Conservation (phyloP, 2,113 vertebrate genomes). For the Indri indri region DNA sequence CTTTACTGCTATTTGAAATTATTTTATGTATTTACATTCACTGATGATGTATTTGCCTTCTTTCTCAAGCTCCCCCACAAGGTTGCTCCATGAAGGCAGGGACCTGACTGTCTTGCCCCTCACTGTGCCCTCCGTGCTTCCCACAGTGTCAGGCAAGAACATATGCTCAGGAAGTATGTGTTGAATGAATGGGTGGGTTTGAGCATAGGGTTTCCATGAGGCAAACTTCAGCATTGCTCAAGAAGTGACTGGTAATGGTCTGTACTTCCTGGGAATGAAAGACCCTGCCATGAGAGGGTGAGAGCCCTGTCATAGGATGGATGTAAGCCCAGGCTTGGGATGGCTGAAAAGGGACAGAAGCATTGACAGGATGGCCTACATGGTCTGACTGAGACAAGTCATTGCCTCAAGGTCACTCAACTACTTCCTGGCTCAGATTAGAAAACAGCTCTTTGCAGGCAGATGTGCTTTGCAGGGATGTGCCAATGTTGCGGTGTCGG, state of each 20-base stretch:
- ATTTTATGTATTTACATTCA: background rate
- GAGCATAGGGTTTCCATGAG: background rate
- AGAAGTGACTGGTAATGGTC: background rate
- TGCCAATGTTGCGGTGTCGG: rapidly evolving
- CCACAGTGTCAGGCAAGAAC: background rate
- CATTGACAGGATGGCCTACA: background rate
- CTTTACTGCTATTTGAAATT: background rate
- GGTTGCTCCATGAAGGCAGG: background rate
- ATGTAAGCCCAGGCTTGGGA: background rate
- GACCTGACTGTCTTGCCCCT: background rate
- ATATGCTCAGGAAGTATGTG: background rate
- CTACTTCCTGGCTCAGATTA: background rate
- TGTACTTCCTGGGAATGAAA: background rate
- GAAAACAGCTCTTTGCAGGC: background rate
- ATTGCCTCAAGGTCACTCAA: background rate
- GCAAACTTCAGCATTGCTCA: background rate
- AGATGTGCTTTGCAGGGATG: background rate
- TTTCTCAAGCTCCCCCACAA: background rate
- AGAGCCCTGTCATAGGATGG: background rate
- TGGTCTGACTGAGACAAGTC: background rate
- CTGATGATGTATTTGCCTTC: background rate
- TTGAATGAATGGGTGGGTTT: background rate
- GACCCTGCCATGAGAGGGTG: background rate
- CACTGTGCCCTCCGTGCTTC: background rate
- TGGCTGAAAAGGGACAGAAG: background rate